Evolutionary conservation across 2,113 vertebrate species (phyloP).

Genomic region (Pontoporia blainvillei): DNA sequence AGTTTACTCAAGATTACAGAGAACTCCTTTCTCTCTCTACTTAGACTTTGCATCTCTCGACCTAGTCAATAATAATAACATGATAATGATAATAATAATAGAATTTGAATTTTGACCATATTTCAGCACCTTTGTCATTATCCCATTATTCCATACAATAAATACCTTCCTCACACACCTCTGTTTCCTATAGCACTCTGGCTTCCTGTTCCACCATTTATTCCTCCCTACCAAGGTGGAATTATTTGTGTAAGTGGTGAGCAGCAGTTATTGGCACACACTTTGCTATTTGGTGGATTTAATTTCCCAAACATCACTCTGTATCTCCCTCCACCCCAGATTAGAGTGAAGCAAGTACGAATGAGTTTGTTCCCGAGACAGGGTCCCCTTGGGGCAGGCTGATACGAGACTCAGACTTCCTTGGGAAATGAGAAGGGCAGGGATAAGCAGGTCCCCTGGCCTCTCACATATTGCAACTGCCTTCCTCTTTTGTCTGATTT

Average conservation of each 20-base stretch:
- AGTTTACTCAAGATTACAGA: neutral
- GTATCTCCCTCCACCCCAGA: neutral
- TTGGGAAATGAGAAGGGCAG: neutral
- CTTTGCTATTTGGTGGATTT: neutral
- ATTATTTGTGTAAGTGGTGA: neutral
- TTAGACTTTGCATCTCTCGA: neutral
- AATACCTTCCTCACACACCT: neutral
- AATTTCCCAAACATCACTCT: neutral
- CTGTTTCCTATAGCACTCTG: neutral
- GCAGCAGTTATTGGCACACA: neutral
- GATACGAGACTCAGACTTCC: neutral
- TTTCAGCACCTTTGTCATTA: neutral
- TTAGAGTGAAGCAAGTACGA: neutral
- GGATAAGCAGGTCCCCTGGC: neutral
- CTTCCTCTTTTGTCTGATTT: neutral
- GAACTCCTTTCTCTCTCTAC: neutral
- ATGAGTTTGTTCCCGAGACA: neutral
- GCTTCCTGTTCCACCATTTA: neutral
- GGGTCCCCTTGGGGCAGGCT: no score
- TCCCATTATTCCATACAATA: neutral
- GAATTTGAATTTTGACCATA: neutral
- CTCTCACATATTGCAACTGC: neutral
- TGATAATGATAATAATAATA: neutral
- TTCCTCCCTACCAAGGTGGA: neutral
- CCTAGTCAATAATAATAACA: neutral